Evolutionary conservation across 2,888 invertebrate genomes (phyloP), one percentile per base, ranked within the genome.

Genomic region (Caenorhabditis sp.): DNA sequence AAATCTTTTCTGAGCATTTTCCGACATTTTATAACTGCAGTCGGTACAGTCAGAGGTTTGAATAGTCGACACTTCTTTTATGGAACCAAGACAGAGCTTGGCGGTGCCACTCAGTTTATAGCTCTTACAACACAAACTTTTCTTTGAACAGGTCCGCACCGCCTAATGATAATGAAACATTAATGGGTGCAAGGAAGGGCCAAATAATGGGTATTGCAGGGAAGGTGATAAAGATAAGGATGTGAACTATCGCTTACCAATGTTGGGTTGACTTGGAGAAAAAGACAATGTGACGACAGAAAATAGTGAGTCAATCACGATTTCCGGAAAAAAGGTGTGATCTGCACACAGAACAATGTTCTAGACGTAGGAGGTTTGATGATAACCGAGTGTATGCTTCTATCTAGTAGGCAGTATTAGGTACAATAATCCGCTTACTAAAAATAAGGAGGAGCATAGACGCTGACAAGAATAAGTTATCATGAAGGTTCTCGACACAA

Each of bases 391-490:
- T 67, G 79, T 72, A 65, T 67, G 79, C 67, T 72, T 72, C 71
- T 55, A 71, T 37, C 61, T 79, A 71, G 79, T 79, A 79, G 79
- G 79, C 72, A 79, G 71, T 67, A 64, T 76, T 76, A 67, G 76
- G 76, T 76, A 76, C 76, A 65, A 61, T 79, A 79, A 79, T 79
- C 79, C 79, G 65, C 79, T 79, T 79, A 79, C 64, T 53, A 22
- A 61, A 60, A 65, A 32, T 79, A 28, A 65, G 71, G 71, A 68
- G 67, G 79, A 79, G 79, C 71, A 47, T 61, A 26, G 61, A 68
- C 67, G 76, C 67, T 76, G 76, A 67, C 67, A 76, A 67, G 67
- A 74, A 44, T 22, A n/a, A 72, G 60, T 76, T 76, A 76, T 76
- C 76, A 67, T 26, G 67, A 67, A 60, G 26, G 40, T 60, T 67